These are phyloP conservation scores for Sphenopsis melanotis DNA, from an alignment of 2,797 vertebrate genomes.

Conservation along the genomic window DNA sequence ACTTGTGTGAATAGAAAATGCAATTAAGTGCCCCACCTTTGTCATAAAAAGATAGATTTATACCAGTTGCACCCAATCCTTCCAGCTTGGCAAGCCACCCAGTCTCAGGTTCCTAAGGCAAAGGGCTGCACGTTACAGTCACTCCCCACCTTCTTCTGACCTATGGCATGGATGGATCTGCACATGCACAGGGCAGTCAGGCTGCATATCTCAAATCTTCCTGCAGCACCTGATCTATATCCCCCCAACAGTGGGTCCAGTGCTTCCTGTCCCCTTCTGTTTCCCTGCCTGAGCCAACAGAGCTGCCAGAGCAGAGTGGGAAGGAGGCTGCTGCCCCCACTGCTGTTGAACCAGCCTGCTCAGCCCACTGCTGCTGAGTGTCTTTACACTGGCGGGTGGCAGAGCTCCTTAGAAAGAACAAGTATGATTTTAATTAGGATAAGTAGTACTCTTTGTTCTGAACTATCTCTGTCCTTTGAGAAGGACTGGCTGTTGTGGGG, in stretches of 20 bases:
- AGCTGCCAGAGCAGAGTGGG: neutral
- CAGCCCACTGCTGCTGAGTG: neutral
- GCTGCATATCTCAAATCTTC: neutral
- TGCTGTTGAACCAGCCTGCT: neutral
- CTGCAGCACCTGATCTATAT: neutral
- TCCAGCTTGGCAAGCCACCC: neutral
- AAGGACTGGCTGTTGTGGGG: neutral
- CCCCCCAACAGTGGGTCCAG: fast-evolving
- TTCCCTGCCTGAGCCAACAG: neutral
- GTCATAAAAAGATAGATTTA: neutral
- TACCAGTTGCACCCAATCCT: neutral
- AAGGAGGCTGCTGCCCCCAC: neutral
- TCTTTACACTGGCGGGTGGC: neutral
- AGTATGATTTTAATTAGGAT: neutral
- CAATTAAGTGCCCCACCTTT: neutral
- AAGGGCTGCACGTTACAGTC: neutral
- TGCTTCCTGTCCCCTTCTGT: neutral
- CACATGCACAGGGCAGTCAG: neutral
- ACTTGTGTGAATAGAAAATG: neutral
- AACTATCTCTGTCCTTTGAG: neutral
- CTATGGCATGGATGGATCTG: neutral
- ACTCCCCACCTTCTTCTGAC: neutral
- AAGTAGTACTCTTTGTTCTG: neutral
- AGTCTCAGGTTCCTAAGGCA: neutral
- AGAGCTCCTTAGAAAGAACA: neutral